Percentiles rank a stretch among this genome's conserved stretches.
Evolutionary conservation across 2,888 invertebrate species (phyloP).

Genomic region (Ornithoptera priamus): DNA sequence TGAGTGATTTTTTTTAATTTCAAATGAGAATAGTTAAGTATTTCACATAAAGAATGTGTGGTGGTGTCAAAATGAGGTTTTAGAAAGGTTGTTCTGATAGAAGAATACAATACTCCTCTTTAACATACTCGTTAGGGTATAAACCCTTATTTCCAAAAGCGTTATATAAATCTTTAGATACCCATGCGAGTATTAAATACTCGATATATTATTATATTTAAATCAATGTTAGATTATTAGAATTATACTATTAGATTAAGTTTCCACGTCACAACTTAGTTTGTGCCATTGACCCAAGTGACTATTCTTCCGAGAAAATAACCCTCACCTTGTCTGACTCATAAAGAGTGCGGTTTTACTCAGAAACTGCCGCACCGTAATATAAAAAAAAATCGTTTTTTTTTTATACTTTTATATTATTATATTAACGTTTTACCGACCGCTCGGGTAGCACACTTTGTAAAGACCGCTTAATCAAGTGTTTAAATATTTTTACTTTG

Average conservation of each 20-base stretch:
- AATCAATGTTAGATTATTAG: too few species aligned
- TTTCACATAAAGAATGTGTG: too few species aligned
- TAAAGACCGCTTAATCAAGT: not conserved
- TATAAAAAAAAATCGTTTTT: slow-evolving; percentile 25
- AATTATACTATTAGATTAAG: slow-evolving; percentile 1
- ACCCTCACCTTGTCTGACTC: slow-evolving; percentile 40
- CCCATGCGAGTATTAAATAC: too few species aligned
- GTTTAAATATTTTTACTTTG: not conserved
- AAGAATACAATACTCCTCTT: too few species aligned
- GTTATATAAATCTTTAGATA: too few species aligned
- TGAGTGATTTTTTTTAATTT: too few species aligned
- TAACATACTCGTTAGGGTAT: too few species aligned
- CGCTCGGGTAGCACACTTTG: slow-evolving; percentile 3
- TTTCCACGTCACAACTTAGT: slow-evolving; percentile 14
- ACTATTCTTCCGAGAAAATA: slow-evolving; percentile 42
- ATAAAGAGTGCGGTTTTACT: slow-evolving; percentile 46
- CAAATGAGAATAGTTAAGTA: too few species aligned
- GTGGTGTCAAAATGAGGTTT: too few species aligned
- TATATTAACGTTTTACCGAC: slow-evolving; percentile 20
- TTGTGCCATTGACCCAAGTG: slow-evolving; percentile 34
- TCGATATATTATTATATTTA: too few species aligned
- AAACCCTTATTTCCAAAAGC: too few species aligned
- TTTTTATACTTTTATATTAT: slow-evolving; percentile 19
- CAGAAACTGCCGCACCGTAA: slow-evolving; percentile 34
- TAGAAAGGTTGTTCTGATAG: too few species aligned